phyloP scores from a whole-genome alignment of 2,113 vertebrate genomes.

The Chlorodrepanis virens region DNA sequence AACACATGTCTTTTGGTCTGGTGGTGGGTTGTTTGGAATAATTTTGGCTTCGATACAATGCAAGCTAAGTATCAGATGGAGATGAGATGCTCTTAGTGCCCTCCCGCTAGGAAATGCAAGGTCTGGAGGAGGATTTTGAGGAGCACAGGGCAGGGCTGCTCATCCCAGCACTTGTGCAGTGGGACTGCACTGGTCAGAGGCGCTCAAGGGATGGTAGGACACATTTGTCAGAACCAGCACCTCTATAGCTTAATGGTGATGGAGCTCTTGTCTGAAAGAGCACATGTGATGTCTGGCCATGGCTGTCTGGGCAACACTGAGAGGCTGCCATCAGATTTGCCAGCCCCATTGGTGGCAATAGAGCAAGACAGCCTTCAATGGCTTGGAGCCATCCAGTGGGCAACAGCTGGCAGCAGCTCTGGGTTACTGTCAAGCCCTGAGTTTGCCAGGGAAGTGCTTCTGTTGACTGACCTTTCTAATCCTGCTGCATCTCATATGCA shows the following conservation, averaged over 20 bases:
- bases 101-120: neutral
- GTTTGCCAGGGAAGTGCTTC: neutral
- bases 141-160: neutral
- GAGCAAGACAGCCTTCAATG: neutral
- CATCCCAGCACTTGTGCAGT: accelerated
- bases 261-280: accelerated
- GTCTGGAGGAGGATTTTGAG: neutral
- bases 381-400: neutral
- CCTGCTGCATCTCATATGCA: neutral
- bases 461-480: neutral
- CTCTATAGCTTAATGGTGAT: neutral
- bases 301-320: neutral
- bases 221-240: neutral
- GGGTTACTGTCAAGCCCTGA: neutral
- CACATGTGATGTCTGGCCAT: neutral
- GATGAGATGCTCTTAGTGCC: neutral
- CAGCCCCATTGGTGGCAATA: neutral
- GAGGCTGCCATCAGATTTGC: neutral
- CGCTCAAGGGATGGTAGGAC: neutral
- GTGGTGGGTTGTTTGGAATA: neutral
- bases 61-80: neutral
- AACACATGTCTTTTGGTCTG: neutral
- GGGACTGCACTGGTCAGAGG: accelerated
- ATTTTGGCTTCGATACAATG: neutral
- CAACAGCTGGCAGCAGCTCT: conserved; percentile 15